Percentiles rank a stretch among this genome's conserved stretches.
Evolutionary conservation across 2,113 vertebrate genomes (phyloP).

Genomic region (Columba livia): DNA sequence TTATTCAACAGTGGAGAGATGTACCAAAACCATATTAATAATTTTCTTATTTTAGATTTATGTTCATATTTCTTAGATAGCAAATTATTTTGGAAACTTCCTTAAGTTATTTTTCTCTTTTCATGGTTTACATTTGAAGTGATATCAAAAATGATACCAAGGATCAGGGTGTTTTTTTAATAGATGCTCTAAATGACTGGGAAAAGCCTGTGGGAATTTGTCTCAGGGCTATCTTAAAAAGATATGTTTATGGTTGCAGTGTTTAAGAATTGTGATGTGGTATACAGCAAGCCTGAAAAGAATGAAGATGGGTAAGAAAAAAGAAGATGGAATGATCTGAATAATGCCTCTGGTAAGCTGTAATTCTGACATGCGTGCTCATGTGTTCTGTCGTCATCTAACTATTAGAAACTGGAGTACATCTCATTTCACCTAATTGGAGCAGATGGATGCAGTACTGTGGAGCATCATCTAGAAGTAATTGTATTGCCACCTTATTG

Average conservation of each 20-base stretch:
- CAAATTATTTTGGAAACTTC: not conserved
- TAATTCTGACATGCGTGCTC: not conserved
- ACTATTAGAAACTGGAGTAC: not conserved
- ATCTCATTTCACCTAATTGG: not conserved
- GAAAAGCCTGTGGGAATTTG: not conserved
- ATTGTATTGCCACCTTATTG: not conserved
- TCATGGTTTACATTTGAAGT: not conserved
- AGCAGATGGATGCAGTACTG: not conserved
- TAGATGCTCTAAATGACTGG: not conserved
- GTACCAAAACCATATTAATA: not conserved
- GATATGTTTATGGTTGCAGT: not conserved
- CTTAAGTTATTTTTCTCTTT: not conserved
- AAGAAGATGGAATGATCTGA: not conserved
- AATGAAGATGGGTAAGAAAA: not conserved
- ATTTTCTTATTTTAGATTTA: not conserved
- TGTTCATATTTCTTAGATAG: not conserved
- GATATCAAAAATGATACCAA: not conserved
- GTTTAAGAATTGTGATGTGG: not conserved
- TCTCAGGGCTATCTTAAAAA: not conserved
- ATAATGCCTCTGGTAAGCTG: not conserved
- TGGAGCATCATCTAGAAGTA: not conserved
- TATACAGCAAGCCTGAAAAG: not conserved
- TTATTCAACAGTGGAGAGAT: not conserved
- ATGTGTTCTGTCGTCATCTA: not conserved
- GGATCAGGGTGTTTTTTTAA: not conserved